These are phyloP conservation scores for Dicaeum eximium DNA, from an alignment of 2,113 vertebrate genomes.

Conservation along the genomic window DNA sequence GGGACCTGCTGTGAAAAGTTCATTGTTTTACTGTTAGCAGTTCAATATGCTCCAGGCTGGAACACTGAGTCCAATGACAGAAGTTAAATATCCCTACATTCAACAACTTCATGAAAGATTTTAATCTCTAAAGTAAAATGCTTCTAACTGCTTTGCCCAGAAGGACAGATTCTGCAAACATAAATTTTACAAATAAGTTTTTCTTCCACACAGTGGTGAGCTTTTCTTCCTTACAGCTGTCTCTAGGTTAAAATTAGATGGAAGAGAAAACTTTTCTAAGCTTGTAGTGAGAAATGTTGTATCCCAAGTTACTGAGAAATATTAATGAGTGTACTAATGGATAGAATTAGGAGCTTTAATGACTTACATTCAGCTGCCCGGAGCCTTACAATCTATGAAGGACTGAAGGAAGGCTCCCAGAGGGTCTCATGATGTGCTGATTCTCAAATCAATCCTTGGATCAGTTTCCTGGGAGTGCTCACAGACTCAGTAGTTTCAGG, in stretches of 20 bases:
- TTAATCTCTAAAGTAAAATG: constrained; percentile 4
- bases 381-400: constrained; percentile 39
- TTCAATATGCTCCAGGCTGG: neutral
- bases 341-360: constrained; percentile 50
- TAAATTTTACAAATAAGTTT: neutral
- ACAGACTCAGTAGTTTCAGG: constrained; percentile 11
- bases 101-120: neutral
- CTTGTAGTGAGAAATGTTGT: constrained; percentile 23
- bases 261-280: constrained; percentile 29
- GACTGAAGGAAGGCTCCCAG: constrained; percentile 33
- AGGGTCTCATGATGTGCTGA: constrained; percentile 36
- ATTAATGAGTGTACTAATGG: constrained; percentile 61
- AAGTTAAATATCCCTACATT: neutral
- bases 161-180: neutral
- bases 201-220: neutral
- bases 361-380: constrained; percentile 26
- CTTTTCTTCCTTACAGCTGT: neutral
- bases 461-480: constrained; percentile 8
- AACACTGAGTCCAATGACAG: neutral
- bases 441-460: constrained; percentile 49
- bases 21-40: neutral
- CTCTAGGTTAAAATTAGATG: constrained; percentile 26
- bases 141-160: neutral
- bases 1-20: neutral
- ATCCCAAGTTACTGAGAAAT: constrained; percentile 35